These are phyloP conservation scores for Cenopis cana DNA, from an alignment of 2,888 invertebrate genomes.

Conservation along the genomic window DNA sequence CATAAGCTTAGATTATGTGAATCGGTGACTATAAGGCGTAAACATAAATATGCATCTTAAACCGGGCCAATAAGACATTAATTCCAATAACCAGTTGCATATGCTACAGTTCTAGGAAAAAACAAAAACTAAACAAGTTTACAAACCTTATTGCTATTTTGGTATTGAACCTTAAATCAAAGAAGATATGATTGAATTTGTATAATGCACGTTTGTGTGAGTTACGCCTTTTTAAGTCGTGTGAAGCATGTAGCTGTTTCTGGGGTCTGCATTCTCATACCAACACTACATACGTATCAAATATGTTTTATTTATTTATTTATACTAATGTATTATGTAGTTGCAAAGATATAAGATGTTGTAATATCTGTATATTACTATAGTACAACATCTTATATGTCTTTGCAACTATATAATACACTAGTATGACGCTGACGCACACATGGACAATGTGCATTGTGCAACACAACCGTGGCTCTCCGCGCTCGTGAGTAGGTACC, in stretches of 20 bases:
- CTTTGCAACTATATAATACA: too few relatives aligned
- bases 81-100: conserved; percentile 1
- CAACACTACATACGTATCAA: neutral
- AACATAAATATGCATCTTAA: neutral
- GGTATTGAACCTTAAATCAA: neutral
- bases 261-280: conserved; percentile 4
- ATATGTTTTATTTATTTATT: too few relatives aligned
- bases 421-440: too few relatives aligned
- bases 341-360: too few relatives aligned
- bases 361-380: too few relatives aligned
- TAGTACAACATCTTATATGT: too few relatives aligned
- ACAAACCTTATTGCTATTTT: neutral
- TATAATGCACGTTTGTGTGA: neutral
- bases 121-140: neutral
- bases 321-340: too few relatives aligned
- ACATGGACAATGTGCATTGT: too few relatives aligned
- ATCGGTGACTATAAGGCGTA: neutral
- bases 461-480: too few relatives aligned
- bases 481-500: too few relatives aligned
- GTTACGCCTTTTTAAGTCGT: neutral
- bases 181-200: neutral
- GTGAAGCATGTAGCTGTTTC: neutral
- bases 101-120: neutral
- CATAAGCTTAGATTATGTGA: conserved; percentile 15
- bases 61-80: neutral